Evolutionary conservation across 2,888 invertebrate genomes (phyloP).

Genomic region (Ophonus ardosiacus): DNA sequence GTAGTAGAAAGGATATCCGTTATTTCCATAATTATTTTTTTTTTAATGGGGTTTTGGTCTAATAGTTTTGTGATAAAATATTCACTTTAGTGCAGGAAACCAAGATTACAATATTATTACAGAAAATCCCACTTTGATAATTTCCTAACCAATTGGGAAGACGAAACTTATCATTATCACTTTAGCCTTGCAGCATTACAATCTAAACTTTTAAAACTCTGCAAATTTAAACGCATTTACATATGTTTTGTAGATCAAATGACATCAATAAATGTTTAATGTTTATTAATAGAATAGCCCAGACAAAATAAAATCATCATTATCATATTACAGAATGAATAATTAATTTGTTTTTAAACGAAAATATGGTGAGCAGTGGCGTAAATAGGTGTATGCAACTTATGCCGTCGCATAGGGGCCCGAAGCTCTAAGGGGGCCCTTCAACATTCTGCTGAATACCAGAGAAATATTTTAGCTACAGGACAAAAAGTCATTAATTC

Average conservation of each 20-base stretch:
- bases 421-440: too few relatives aligned
- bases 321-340: too few relatives aligned
- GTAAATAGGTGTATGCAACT: too few relatives aligned
- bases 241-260: neutral
- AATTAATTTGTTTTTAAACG: too few relatives aligned
- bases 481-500: too few relatives aligned
- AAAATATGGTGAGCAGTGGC: too few relatives aligned
- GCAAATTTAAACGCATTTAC: conserved; percentile 4
- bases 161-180: conserved; percentile 40
- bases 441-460: too few relatives aligned
- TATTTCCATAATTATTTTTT: neutral
- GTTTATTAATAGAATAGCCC: too few relatives aligned
- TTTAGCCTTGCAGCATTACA: conserved; percentile 35
- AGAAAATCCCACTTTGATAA: conserved; percentile 30
- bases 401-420: too few relatives aligned
- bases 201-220: conserved; percentile 3
- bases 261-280: too few relatives aligned
- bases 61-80: neutral
- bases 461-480: too few relatives aligned
- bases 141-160: conserved; percentile 13
- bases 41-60: neutral
- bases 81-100: conserved; percentile 10
- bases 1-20: neutral
- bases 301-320: too few relatives aligned
- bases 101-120: neutral